A percentile compares a stretch with the other conserved stretches of the same genome.
These are phyloP conservation scores for Pseudonaja textilis DNA, from an alignment of 2,113 vertebrate species.

Conservation along the genomic window DNA sequence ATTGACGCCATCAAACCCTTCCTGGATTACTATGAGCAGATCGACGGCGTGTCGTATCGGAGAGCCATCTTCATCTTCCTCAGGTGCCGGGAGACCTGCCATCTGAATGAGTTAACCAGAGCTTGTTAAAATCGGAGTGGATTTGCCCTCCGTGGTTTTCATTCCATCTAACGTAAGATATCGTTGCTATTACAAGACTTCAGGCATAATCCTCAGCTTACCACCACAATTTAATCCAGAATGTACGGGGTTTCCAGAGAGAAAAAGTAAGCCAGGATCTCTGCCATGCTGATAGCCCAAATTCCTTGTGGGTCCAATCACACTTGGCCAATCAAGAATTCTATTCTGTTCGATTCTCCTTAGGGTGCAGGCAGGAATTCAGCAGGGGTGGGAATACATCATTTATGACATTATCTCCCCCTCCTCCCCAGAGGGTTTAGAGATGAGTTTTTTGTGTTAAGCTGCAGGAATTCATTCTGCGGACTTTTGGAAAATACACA, in stretches of 20 bases:
- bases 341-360: too few species aligned
- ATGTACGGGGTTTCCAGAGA: not conserved
- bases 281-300: not conserved
- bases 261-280: not conserved
- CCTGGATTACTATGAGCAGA: slow-evolving; percentile 84
- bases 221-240: not conserved
- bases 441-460: not conserved
- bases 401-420: not conserved
- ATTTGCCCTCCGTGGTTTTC: not conserved
- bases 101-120: not conserved
- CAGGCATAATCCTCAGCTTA: not conserved
- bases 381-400: not conserved
- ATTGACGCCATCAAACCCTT: slow-evolving; percentile 93
- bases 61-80: slow-evolving; percentile 94
- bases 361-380: not conserved
- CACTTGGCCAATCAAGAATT: too few species aligned
- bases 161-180: not conserved
- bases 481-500: not conserved
- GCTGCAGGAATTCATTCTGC: not conserved
- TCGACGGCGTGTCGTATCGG: slow-evolving; percentile 86
- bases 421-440: not conserved
- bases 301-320: too few species aligned
- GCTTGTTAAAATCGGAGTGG: not conserved
- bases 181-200: not conserved
- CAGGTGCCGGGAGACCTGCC: slow-evolving; percentile 73